Evolutionary conservation across 2,797 vertebrate species (phyloP).

Genomic region (Bucorvus abyssinicus): DNA sequence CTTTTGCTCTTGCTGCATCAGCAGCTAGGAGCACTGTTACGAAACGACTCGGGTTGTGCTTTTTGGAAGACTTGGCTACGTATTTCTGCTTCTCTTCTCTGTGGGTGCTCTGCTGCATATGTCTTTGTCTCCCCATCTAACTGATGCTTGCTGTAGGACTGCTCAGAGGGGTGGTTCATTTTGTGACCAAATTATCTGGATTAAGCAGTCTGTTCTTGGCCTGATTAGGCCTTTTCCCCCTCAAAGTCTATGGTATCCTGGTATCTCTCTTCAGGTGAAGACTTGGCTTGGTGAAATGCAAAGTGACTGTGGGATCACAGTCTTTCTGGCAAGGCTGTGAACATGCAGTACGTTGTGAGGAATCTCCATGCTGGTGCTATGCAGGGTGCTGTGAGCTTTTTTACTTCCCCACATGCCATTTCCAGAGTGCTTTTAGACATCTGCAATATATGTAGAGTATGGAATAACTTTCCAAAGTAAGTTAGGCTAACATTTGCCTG

Average conservation of each 20-base stretch:
- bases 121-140: background rate
- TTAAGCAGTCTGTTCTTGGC: background rate
- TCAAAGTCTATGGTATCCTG: background rate
- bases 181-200: background rate
- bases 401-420: background rate
- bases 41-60: background rate
- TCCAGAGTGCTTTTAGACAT: background rate
- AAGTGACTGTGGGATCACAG: background rate
- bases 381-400: background rate
- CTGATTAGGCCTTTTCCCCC: background rate
- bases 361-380: background rate
- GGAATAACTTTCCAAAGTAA: background rate
- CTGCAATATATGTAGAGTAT: background rate
- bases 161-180: background rate
- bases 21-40: background rate
- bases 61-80: background rate
- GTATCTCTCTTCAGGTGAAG: background rate
- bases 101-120: background rate
- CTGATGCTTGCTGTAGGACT: background rate
- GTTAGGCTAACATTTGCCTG: background rate
- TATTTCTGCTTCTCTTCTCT: background rate
- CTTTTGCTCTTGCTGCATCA: background rate
- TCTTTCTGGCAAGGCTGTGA: background rate
- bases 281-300: background rate
- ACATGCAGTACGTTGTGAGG: background rate